Base-by-base conservation (phyloP, 2,888 invertebrate species). In the Neuroscelio doddi region DNA sequence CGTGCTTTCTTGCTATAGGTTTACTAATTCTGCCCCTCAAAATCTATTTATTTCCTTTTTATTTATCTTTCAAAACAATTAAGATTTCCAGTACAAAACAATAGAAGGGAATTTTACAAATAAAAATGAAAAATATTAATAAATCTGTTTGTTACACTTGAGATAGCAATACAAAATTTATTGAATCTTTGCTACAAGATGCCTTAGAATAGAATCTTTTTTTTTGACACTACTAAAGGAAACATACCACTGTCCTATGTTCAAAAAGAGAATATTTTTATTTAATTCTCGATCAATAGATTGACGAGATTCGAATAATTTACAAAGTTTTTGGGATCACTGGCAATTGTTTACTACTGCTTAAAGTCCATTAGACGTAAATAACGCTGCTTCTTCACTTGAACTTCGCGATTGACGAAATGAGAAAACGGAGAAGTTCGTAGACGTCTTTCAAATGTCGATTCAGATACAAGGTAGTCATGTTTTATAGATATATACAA, bases 1-100 rank as follows among this genome's bases (percentile, higher is more conserved):
- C 81, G 82, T 80, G 77, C 80, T 82, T 81, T 81, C 77, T 81
- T 78, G 80, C 81, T 83, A 83, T 80, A 78, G 77, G 76, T 77
- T 80, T 81, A 49, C 78, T 82, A 80, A 77, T 76, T 74, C 72
- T 72, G 75, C 71, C 75, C 75, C 69, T 71, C 65, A 70, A 69
- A 55, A 41, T 75, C 77, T 79, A 77, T 68, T 69, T 72, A 66
- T 71, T 70, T 71, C 68, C 67, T 47, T 42, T 38, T 63, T 61
- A 17, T 12, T 15, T 17, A 34, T 8, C 8, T 45, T 32, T 38
- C 30, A 21, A 21, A 21, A 21, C 32, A 5, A 21, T 21, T 21
- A 21, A 21, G 21, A 21, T 21, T 21, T 21, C 21, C 9, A 12
- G 3, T 12, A 12, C 3, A 8, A 10, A 32, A 32, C 3, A 4